A percentile compares a stretch with the other conserved stretches of the same genome.
These are phyloP conservation scores for Calidris pugnax DNA, from an alignment of 2,113 vertebrate genomes.

Conservation along the genomic window DNA sequence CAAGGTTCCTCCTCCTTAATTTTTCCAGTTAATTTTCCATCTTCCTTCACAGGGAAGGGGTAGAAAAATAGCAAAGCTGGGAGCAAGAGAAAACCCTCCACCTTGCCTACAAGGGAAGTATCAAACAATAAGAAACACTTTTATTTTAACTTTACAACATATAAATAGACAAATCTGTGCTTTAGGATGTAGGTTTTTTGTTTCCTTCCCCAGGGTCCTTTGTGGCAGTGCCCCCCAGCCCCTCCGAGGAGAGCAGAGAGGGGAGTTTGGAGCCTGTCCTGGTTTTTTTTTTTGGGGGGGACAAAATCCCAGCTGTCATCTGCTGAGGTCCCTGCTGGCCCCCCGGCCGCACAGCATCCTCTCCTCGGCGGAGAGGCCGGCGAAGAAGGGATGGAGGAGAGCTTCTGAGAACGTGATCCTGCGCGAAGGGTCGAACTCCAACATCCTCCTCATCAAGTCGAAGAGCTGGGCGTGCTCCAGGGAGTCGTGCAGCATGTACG, in stretches of 20 bases:
- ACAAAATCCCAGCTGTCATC: conserved; percentile 63
- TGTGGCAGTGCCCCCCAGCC: neutral
- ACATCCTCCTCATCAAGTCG: conserved; percentile 90
- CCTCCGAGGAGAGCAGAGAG: neutral
- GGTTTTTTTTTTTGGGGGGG: neutral
- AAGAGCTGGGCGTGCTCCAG: conserved; percentile 89
- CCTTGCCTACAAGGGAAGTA: conserved; percentile 73
- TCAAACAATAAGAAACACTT: conserved; percentile 86
- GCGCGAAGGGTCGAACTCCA: conserved; percentile 88
- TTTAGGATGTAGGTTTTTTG: conserved; percentile 61
- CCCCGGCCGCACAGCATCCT: conserved; percentile 63
- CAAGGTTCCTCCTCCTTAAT: neutral
- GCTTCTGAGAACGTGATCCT: conserved; percentile 89
- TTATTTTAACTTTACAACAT: conserved; percentile 87
- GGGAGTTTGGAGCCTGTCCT: too few relatives aligned
- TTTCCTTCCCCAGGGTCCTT: conserved; percentile 39
- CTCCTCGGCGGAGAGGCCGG: conserved; percentile 76
- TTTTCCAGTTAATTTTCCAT: neutral
- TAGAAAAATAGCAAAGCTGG: neutral
- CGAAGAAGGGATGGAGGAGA: conserved; percentile 88
- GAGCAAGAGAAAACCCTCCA: neutral
- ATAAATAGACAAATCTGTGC: conserved; percentile 86
- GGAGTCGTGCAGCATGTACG: conserved; percentile 86
- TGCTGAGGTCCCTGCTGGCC: conserved; percentile 76
- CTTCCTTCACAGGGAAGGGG: neutral